These are phyloP conservation scores for Clunio marinus DNA, from an alignment of 2,888 invertebrate genomes.

Conservation along the genomic window DNA sequence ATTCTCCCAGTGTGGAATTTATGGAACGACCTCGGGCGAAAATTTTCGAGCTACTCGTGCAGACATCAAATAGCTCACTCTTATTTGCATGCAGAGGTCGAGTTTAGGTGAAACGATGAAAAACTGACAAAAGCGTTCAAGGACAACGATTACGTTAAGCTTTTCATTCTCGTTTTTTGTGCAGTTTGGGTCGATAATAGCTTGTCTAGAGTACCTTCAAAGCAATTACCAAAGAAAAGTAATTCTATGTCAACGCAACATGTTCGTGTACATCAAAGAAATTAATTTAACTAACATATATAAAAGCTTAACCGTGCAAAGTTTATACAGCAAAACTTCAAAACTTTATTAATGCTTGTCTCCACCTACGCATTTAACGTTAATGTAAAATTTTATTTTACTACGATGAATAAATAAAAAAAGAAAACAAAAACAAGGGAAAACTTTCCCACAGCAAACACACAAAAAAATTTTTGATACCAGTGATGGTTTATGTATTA, in stretches of 20 bases:
- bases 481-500: constrained; percentile 4
- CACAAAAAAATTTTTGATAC: not conserved
- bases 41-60: constrained; percentile 18
- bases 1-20: constrained; percentile 8
- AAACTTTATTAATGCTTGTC: no score
- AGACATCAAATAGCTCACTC: constrained; percentile 24
- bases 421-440: no score
- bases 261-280: no score
- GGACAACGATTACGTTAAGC: constrained; percentile 23
- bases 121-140: constrained; percentile 10
- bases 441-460: no score
- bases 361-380: no score
- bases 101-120: constrained; percentile 26
- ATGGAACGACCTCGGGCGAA: constrained; percentile 22
- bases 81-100: constrained; percentile 38
- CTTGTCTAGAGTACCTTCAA: not conserved
- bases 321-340: no score
- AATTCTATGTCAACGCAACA: not conserved
- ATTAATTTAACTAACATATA: no score
- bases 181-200: constrained; percentile 9
- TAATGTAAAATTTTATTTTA: no score
- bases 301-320: no score
- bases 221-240: not conserved
- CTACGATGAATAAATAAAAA: no score
- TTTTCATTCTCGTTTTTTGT: not conserved